Base-by-base conservation (phyloP, 2,113 vertebrate species). In the Daphoenositta chrysoptera region DNA sequence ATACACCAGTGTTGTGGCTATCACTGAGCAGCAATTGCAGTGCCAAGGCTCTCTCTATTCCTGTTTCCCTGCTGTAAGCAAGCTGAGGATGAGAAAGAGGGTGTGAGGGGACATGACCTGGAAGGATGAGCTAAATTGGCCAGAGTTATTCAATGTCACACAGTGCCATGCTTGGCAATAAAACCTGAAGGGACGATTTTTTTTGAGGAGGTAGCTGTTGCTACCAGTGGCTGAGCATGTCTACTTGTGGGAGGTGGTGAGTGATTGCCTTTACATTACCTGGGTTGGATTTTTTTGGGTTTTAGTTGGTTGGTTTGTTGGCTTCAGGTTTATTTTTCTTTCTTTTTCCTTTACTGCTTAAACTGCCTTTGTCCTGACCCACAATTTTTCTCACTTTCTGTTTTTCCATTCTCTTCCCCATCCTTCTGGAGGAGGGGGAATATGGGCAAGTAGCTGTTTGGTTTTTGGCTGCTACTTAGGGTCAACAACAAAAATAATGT, bases 391-490 rank as follows among this genome's bases (percentile, higher is more conserved):
- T 37, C 1, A 2, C n/a, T 83, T 81, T 72, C 22, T 69, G 6
- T 70, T 15, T 89, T 83, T 11, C 13, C 82, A 2, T 65, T 66
- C 28, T 65, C 24, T 69, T 37, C 54, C 12, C 5, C 13, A 39
- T 33, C 22, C 57, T 79, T 7, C 28, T 85, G 56, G 56, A 40
- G 61, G 20, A 89, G 35, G 23, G 31, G 16, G 19, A 87, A 5
- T 1, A 2, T 78, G 27, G 79, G 15, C 0, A 0, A 58, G 20
- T n/a, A 95, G 7, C 28, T 21, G 1, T 47, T 39, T 64, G 45
- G 10, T 57, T 10, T 6, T 91, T 73, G 45, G 56, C 24, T 84
- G 28, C 58, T 82, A 39, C 28, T 19, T 16, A 45, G 33, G 17
- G 12, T 54, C 51, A 82, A 10, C 18, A 24, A 56, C 0, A 3